Percentiles rank a stretch among this genome's conserved stretches.
Evolutionary conservation across 2,797 vertebrate genomes (phyloP).

Genomic region (Sebastes dallii): DNA sequence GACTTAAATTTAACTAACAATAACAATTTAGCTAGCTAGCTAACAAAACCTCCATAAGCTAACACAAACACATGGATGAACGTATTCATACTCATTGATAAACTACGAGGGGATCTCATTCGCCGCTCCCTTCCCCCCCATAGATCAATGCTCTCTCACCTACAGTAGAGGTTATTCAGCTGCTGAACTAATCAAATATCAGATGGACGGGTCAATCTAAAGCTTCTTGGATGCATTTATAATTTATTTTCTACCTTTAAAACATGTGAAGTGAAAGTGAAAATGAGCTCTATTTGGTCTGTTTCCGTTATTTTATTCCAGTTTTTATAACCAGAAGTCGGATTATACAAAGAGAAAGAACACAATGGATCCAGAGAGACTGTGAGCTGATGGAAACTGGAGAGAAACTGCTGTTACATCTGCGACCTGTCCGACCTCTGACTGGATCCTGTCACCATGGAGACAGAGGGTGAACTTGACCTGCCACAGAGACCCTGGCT

Average conservation of each 20-base stretch:
- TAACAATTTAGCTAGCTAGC: too few relatives aligned
- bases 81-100: too few relatives aligned
- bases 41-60: too few relatives aligned
- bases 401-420: not conserved
- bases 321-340: not conserved
- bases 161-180: not conserved
- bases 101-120: too few relatives aligned
- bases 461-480: conserved; percentile 34
- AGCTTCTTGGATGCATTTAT: not conserved
- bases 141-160: not conserved
- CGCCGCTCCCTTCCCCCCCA: too few relatives aligned
- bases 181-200: not conserved
- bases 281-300: not conserved
- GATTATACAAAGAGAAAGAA: not conserved
- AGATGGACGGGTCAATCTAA: not conserved
- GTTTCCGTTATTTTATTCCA: not conserved
- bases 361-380: not conserved
- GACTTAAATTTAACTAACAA: too few relatives aligned
- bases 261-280: not conserved
- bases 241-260: not conserved
- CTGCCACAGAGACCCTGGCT: not conserved
- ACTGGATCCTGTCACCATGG: conserved; percentile 9
- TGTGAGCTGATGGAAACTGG: not conserved
- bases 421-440: not conserved
- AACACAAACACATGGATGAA: too few relatives aligned